Evolutionary conservation across 2,797 vertebrate species (phyloP).

Genomic region (Gorsachius magnificus): DNA sequence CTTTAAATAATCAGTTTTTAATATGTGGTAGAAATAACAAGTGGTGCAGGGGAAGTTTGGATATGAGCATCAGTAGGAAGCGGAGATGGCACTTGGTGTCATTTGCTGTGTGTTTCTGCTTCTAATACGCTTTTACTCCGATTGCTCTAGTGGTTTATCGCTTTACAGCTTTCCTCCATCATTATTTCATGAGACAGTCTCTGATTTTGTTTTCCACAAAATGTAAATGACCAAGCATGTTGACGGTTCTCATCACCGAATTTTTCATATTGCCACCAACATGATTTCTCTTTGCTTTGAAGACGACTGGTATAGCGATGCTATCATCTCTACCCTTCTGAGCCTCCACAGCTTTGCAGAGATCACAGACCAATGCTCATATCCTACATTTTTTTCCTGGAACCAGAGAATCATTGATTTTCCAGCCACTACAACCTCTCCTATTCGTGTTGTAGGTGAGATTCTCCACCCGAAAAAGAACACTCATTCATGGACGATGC

Average conservation of each 20-base stretch:
- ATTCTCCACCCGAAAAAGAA: not conserved
- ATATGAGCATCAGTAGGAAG: not conserved
- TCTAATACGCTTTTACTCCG: not conserved
- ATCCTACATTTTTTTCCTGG: not conserved
- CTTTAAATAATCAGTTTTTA: not conserved
- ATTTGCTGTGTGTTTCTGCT: not conserved
- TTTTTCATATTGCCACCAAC: not conserved
- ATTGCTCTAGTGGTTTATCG: not conserved
- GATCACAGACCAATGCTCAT: not conserved
- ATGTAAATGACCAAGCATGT: not conserved
- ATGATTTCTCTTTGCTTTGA: not conserved
- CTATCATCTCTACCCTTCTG: not conserved
- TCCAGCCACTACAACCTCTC: not conserved
- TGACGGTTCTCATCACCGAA: fast-evolving
- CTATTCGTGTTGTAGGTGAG: not conserved
- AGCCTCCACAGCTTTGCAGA: not conserved
- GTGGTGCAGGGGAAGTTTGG: not conserved
- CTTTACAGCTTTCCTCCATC: not conserved
- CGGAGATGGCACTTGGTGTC: not conserved
- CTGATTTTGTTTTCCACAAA: not conserved
- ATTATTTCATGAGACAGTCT: not conserved
- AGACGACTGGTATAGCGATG: not conserved
- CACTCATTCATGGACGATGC: fast-evolving
- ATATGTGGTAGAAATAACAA: not conserved
- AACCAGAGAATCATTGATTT: not conserved